Conservation (phyloP, 2,797 vertebrate genomes). For the Semaprochilodus insignis region DNA sequence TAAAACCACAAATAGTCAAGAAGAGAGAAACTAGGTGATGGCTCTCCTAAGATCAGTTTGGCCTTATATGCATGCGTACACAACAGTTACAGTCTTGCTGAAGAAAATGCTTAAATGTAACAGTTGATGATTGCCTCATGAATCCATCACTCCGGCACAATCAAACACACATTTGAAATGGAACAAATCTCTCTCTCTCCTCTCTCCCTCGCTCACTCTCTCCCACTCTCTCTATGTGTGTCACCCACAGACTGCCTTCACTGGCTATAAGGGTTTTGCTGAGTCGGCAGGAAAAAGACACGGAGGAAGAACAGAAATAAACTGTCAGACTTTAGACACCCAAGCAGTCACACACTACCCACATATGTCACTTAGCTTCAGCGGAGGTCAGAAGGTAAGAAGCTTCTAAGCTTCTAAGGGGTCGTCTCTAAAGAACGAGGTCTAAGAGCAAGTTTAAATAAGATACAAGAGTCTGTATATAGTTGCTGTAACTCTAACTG, state of each 20-base stretch:
- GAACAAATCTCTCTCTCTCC: background rate
- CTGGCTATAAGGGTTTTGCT: conserved; percentile 53
- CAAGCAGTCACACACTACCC: conserved; percentile 31
- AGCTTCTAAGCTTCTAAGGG: background rate
- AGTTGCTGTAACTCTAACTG: background rate
- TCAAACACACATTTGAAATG: background rate
- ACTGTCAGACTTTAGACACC: conserved; percentile 38
- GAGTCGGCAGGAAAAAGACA: conserved; percentile 33
- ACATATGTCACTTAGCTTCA: background rate
- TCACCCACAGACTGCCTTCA: background rate
- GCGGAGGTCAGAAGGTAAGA: background rate
- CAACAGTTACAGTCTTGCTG: too few relatives aligned
- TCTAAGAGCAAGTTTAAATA: background rate
- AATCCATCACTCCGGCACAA: background rate
- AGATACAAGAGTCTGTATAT: background rate
- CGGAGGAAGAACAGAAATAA: conserved; percentile 45
- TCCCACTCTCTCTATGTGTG: conserved; percentile 48
- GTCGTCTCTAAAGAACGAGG: background rate
- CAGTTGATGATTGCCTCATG: background rate
- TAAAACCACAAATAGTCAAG: too few relatives aligned
- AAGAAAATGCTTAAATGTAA: background rate
- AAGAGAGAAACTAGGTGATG: too few relatives aligned
- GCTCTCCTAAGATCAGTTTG: too few relatives aligned
- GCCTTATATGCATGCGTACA: too few relatives aligned
- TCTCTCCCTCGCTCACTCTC: conserved; percentile 43